A percentile compares a stretch with the other conserved stretches of the same genome.
Evolutionary conservation across 2,113 vertebrate species (phyloP).

Genomic region (Bucco capensis): DNA sequence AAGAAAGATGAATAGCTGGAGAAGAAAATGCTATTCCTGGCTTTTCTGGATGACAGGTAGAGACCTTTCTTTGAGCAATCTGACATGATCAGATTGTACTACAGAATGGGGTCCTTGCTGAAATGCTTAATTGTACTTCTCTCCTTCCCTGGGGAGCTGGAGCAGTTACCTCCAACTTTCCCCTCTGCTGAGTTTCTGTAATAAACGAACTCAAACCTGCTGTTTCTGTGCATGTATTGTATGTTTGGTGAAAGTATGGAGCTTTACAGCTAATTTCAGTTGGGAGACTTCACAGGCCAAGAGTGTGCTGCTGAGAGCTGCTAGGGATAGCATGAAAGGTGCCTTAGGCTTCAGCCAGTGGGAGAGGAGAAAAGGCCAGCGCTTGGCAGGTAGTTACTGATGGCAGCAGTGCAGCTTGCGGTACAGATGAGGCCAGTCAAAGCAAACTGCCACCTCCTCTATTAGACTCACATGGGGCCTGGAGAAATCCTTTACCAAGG

Average conservation of each 20-base stretch:
- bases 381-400: no score
- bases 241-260: fast-evolving
- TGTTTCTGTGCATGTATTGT: no score
- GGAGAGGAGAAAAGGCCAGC: background rate
- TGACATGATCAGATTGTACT: fast-evolving
- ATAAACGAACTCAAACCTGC: no score
- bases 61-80: background rate
- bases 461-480: fast-evolving
- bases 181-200: background rate
- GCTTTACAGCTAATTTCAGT: background rate
- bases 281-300: fast-evolving
- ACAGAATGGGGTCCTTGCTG: background rate
- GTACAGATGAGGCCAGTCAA: background rate
- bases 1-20: background rate
- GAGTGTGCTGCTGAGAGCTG: background rate
- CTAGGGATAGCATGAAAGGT: background rate
- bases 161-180: background rate
- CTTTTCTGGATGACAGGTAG: background rate
- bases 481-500: background rate
- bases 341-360: fast-evolving
- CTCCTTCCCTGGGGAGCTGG: background rate
- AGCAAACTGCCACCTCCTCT: background rate
- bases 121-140: background rate
- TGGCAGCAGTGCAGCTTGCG: background rate
- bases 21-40: background rate